Percentiles rank a stretch among this genome's conserved stretches.
These are phyloP conservation scores for Thyatira batis DNA, from an alignment of 2,888 invertebrate species.

Conservation along the genomic window DNA sequence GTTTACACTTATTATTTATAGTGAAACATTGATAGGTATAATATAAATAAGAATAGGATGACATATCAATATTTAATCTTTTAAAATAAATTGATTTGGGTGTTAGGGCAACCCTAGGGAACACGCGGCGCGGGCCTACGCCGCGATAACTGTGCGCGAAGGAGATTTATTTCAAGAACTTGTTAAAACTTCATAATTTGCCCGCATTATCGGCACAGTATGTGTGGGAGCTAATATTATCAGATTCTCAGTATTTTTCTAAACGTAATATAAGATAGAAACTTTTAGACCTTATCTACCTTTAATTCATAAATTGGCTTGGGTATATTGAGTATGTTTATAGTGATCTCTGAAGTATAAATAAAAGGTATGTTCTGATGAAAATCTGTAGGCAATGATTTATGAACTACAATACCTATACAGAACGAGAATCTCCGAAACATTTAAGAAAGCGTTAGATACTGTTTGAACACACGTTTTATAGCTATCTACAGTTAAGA, in stretches of 20 bases:
- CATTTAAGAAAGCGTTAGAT: too few relatives aligned
- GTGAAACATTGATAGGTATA: too few relatives aligned
- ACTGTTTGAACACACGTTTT: not conserved
- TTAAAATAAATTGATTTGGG: too few relatives aligned
- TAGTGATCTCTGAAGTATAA: too few relatives aligned
- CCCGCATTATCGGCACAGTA: slow-evolving; percentile 66
- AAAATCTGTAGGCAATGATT: too few relatives aligned
- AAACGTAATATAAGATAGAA: not conserved
- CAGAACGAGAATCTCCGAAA: too few relatives aligned
- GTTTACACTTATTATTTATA: too few relatives aligned
- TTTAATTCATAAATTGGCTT: not conserved
- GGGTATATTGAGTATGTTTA: not conserved
- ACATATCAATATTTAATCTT: too few relatives aligned
- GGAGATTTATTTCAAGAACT: slow-evolving; percentile 76
- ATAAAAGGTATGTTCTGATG: too few relatives aligned
- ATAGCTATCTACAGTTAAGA: slow-evolving; percentile 29
- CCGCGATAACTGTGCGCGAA: slow-evolving; percentile 66
- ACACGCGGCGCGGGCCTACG: slow-evolving; percentile 41
- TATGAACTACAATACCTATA: too few relatives aligned
- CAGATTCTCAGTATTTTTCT: slow-evolving; percentile 22
- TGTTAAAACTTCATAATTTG: slow-evolving; percentile 78
- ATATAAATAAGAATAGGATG: too few relatives aligned
- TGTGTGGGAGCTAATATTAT: slow-evolving; percentile 51
- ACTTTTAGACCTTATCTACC: not conserved
- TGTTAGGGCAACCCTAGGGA: not conserved